Evolutionary conservation across 2,888 invertebrate genomes (phyloP), one percentile per base, ranked within the genome.

Genomic region (Lapara coniferarum): DNA sequence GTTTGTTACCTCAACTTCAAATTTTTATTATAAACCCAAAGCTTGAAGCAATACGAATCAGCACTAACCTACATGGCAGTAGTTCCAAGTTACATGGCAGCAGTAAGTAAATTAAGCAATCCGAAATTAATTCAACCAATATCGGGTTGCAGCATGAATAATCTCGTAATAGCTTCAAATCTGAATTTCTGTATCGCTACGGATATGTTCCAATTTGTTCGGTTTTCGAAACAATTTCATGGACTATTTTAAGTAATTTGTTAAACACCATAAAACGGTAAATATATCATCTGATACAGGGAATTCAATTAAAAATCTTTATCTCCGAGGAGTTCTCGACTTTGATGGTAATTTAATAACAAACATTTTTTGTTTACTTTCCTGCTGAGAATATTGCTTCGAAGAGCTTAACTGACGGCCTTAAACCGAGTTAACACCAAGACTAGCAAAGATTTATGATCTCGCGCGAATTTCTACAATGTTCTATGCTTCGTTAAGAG

Each of bases 361-460:
- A 19, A 44, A 16, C 46, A 4, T 16, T 19, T 19, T 49, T 63
- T 63, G 13, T 19, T 49, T 19, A 19, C 19, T 49, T 49, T 63
- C 19, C 12, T 63, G 19, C 46, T 49, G 7, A 49, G 19, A 19
- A 63, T 63, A 25, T 25, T 63, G 63, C 14, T 63, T 16, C 19
- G 10, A 2, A 7, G 19, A 63, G 19, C 13, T 49, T 7, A 63
- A 63, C 46, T 63, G 63, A 63, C 63, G 63, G 46, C 10, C 19
- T 10, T 2, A 19, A 10, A 4, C 55, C 19, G 13, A 63, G 19
- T 63, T 63, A 63, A 63, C 63, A 49, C 63, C 69, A 70, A 55
- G 52, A 66, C 52, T 49, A 67, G 71, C 70, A 67, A 70, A 74
- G 71, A 74, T 73, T 74, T 77, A 74, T 74, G 72, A 75, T 75